phyloP scores from a whole-genome alignment of 2,888 invertebrate species.

The Cheilosia urbana region DNA sequence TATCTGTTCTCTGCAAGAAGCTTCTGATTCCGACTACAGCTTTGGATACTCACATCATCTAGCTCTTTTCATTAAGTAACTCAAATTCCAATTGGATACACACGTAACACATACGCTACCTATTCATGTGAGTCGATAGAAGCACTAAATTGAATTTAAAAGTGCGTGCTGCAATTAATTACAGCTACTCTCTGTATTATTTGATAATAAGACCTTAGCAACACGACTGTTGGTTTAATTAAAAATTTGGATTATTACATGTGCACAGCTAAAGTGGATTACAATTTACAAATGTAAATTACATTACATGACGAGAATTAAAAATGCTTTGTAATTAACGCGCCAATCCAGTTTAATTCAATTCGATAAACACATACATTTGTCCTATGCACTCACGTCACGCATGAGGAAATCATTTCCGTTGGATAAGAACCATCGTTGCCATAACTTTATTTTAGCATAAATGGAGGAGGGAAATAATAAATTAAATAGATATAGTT shows the following conservation, averaged over 20 bases:
- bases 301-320: constrained; percentile 22
- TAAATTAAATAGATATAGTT: not conserved
- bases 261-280: not conserved
- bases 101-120: too few species aligned
- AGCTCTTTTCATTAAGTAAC: too few species aligned
- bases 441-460: not conserved
- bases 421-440: not conserved
- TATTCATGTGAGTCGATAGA: not conserved
- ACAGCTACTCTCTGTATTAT: not conserved
- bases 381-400: constrained; percentile 1
- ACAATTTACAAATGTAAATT: constrained; percentile 26
- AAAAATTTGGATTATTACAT: constrained; percentile 7
- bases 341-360: not conserved
- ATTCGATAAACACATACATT: constrained; percentile 1
- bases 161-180: constrained; percentile 31
- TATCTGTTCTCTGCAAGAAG: too few species aligned
- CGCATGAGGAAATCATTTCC: constrained; percentile 26
- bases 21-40: too few species aligned
- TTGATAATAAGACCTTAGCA: not conserved
- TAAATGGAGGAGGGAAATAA: not conserved
- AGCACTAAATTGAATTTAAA: constrained; percentile 19
- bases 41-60: too few species aligned
- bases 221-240: not conserved
- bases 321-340: constrained; percentile 18
- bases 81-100: too few species aligned